Evolutionary conservation across 2,797 vertebrate species (phyloP), one percentile per base, ranked within the genome.

Genomic region (Mycteria americana): DNA sequence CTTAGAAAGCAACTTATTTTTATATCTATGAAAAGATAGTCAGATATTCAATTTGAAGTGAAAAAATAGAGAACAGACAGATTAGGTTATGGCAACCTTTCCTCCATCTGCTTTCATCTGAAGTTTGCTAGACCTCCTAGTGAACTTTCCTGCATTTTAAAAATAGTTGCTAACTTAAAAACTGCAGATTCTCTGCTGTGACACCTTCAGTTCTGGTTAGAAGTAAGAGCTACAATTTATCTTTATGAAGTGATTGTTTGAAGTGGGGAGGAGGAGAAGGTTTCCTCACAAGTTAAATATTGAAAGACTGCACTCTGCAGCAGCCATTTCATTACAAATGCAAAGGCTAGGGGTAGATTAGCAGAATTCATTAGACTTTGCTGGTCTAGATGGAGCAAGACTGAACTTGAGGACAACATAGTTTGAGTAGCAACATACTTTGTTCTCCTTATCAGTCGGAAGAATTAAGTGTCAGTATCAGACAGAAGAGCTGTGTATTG

Each of bases 11-110:
- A 91, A 39, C 28, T 70, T 76, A 30, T 51, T 72, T 92, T 90
- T 88, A 6, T 73, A 79, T 50, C 48, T 74, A 9, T 84, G 65
- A 67, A 86, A 96, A 94, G 33, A 81, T 89, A 50, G 80, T 81
- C 62, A 93, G 45, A 89, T 97, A 87, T 82, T 90, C 63, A 91
- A 77, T 95, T 84, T 95, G 46, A 86, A 97, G 63, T 69, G 28
- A 24, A 95, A 92, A 75, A 37, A 24, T 17, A 86, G 88, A 81
- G 51, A 92, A 69, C 54, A 86, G 63, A 68, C 45, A 92, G 31
- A 92, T 54, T 75, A 97, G 86, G 17, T 95, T 81, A 64, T 23
- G n/a, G 46, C 74, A 85, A 94, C 70, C 90, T 95, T 97, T 88
- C 83, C 63, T 81, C 89, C 68, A 68, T 97, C 89, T 95, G 43